Evolutionary conservation across 2,888 invertebrate genomes (phyloP), one percentile per base, ranked within the genome.

Genomic region (Lasioglossum oenotherae): DNA sequence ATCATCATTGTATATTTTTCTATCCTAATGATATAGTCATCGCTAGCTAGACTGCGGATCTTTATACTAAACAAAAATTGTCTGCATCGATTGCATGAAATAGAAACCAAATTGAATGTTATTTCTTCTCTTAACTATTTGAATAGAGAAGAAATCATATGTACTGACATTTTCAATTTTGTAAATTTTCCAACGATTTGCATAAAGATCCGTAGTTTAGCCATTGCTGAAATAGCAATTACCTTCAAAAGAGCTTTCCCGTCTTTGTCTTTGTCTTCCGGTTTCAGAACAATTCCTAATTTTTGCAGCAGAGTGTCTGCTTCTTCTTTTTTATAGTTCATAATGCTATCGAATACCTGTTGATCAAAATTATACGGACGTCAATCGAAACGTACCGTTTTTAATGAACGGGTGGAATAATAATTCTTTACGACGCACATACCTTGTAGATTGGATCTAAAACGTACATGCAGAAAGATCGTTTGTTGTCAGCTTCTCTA

Each of bases 381-480:
- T 69, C 19, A n/a, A 2, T 49, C 10, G 19, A 72, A 75, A 38
- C 38, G 2, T 44, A 60, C 35, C 1, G 19, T 35, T 53, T 41
- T 53, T 41, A 1, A 71, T 31, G 8, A 4, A 72, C 49, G 12
- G 10, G 0, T 23, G 2, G 12, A 41, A 80, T 6, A 41, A 80
- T 6, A 19, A 14, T 71, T 31, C 23, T 14, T 46, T 0, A n/a
- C 8, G 19, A 31, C 5, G 72, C 38, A 75, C 71, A 82, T 95
- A 98, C 98, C 96, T 99, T 99, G 97, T 99, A 99, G 96, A 99
- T 99, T 87, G 99, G 99, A 95, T 99, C 99, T 95, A 99, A 96
- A 93, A 99, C 98, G 96, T 99, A 99, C 98, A 99, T 99, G 96
- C 98, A 98, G 97, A 99, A 99, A 0, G 99, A 99, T 93, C 99